Conservation (phyloP, 2,797 vertebrate genomes). For the Nannoperca australis region DNA sequence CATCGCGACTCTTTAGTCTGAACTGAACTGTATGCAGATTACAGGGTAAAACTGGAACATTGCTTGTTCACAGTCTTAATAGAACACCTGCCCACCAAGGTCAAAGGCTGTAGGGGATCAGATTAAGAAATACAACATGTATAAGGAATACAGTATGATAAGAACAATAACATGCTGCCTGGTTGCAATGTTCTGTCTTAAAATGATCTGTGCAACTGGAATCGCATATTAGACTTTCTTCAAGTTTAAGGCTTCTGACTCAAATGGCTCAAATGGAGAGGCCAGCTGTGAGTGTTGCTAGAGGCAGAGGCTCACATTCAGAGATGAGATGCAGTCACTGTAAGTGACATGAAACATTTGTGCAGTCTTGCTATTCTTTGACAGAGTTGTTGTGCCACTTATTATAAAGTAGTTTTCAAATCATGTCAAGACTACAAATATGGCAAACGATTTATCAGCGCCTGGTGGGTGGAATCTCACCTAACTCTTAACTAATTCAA, state of each 20-base stretch:
- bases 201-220: not conserved
- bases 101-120: slow-evolving; percentile 41
- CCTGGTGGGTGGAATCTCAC: not conserved
- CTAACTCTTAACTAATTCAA: not conserved
- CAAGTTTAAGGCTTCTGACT: not conserved
- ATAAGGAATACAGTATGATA: slow-evolving; percentile 24
- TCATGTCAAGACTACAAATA: not conserved
- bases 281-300: slow-evolving; percentile 9
- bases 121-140: slow-evolving; percentile 21
- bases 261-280: not conserved
- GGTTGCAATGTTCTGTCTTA: slow-evolving; percentile 29
- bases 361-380: not conserved
- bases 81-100: slow-evolving; percentile 70
- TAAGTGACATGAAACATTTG: not conserved
- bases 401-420: slow-evolving; percentile 2
- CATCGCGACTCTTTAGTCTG: too few species aligned
- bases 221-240: not conserved
- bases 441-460: not conserved
- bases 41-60: not conserved
- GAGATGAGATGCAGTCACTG: slow-evolving; percentile 1
- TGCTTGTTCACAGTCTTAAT: not conserved
- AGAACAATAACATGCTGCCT: slow-evolving; percentile 30
- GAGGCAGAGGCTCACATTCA: slow-evolving; percentile 10
- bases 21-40: not conserved
- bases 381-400: not conserved